Percentiles rank a stretch among this genome's conserved stretches.
Evolutionary conservation across 2,888 invertebrate genomes (phyloP).

Genomic region (Dorcus parallelipipedus): DNA sequence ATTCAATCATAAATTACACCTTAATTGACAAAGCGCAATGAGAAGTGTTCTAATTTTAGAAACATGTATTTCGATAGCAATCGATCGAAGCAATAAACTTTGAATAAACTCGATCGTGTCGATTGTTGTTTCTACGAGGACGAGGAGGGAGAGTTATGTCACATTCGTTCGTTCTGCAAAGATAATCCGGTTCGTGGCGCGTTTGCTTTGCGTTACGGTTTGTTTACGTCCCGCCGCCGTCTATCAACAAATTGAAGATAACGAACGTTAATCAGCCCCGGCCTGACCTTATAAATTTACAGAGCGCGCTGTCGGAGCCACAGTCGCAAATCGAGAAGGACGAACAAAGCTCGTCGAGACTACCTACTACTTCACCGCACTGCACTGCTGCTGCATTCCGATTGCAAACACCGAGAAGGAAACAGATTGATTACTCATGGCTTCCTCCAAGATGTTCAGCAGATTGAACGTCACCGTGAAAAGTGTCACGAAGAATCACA

Average conservation of each 20-base stretch:
- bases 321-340: conserved; percentile 9
- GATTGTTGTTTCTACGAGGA: neutral
- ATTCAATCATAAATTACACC: too few relatives aligned
- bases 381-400: neutral
- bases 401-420: neutral
- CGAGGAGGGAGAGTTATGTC: too few relatives aligned
- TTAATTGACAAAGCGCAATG: too few relatives aligned
- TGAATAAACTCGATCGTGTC: too few relatives aligned
- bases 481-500: conserved; percentile 10
- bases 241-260: neutral
- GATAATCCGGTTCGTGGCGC: neutral
- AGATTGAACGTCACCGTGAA: conserved; percentile 16
- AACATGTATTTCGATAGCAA: too few relatives aligned
- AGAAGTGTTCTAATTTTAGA: neutral
- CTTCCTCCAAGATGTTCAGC: conserved; percentile 18
- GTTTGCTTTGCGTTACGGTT: conserved; percentile 2
- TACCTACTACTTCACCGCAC: neutral
- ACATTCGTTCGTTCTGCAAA: too few relatives aligned
- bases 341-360: neutral
- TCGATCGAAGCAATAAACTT: neutral
- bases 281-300: conserved; percentile 10
- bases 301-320: conserved; percentile 5
- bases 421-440: conserved; percentile 3
- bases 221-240: conserved; percentile 6
- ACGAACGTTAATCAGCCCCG: conserved; percentile 12